Evolutionary conservation across 2,113 vertebrate species (phyloP).

Genomic region (Lophura nycthemera): DNA sequence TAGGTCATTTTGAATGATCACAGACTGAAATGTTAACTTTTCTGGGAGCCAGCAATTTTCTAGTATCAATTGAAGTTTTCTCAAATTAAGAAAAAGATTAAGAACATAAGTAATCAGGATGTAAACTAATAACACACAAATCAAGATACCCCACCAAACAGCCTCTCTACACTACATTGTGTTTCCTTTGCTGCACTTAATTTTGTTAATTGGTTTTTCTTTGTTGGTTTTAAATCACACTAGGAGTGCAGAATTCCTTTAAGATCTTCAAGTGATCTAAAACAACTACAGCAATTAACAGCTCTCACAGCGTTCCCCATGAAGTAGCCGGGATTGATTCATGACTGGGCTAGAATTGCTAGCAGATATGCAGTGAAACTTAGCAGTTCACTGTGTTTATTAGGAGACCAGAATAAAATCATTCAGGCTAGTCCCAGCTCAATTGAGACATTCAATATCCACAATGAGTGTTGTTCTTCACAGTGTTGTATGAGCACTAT

Average conservation of each 20-base stretch:
- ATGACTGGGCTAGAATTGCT: not conserved
- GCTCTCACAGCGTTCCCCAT: not conserved
- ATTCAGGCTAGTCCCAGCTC: not conserved
- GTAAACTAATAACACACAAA: not conserved
- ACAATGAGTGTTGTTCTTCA: not conserved
- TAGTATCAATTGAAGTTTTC: not conserved
- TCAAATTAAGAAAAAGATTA: not conserved
- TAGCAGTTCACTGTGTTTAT: not conserved
- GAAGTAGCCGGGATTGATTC: not conserved
- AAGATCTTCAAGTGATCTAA: not conserved
- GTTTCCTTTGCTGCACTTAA: not conserved
- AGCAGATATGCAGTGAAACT: not conserved
- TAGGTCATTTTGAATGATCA: not conserved
- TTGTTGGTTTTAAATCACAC: not conserved
- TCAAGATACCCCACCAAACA: not conserved
- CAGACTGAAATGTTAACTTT: not conserved
- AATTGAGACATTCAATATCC: not conserved
- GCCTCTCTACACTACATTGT: not conserved
- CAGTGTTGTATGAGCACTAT: fast-evolving
- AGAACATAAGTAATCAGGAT: not conserved
- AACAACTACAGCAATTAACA: not conserved
- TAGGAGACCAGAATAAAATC: not conserved
- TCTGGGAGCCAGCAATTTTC: not conserved
- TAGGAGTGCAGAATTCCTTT: not conserved
- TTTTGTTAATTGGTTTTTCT: not conserved